phyloP scores from a whole-genome alignment of 2,797 vertebrate genomes.

The Hemibagrus guttatus region DNA sequence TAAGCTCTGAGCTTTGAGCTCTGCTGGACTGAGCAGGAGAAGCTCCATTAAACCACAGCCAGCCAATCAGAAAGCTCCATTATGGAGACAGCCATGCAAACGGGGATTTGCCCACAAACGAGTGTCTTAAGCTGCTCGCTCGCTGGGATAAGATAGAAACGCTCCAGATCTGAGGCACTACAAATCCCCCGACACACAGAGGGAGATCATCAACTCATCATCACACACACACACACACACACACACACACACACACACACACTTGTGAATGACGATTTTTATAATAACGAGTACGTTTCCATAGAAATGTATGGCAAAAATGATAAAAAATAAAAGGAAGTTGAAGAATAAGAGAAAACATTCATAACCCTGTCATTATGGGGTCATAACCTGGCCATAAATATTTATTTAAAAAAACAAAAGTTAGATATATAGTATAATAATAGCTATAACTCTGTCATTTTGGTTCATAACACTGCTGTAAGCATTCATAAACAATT shows the following conservation, averaged over 20 bases:
- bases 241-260: constrained; percentile 1
- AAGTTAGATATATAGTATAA: neutral
- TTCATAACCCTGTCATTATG: neutral
- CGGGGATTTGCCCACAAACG: constrained; percentile 60
- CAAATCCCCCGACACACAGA: constrained; percentile 18
- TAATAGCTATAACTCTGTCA: neutral
- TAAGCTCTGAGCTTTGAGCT: constrained; percentile 39
- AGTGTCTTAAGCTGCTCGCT: constrained; percentile 60
- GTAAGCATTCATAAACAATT: neutral
- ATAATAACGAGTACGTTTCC: too few relatives aligned
- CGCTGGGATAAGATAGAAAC: constrained; percentile 26
- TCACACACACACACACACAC: constrained; percentile 41
- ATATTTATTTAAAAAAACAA: neutral
- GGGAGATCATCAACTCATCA: constrained; percentile 67
- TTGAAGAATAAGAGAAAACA: neutral
- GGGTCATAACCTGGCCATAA: neutral
- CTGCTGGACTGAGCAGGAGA: constrained; percentile 31
- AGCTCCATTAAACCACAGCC: constrained; percentile 61
- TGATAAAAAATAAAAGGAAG: too few relatives aligned
- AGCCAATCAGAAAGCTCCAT: constrained; percentile 62
- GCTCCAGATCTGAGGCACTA: constrained; percentile 2
- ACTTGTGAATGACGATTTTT: neutral
- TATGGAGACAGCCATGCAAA: constrained; percentile 60
- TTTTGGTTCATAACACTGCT: neutral
- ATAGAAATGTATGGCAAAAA: too few relatives aligned